phyloP scores from a whole-genome alignment of 2,888 invertebrate species.

The Sarcophaga carnaria region DNA sequence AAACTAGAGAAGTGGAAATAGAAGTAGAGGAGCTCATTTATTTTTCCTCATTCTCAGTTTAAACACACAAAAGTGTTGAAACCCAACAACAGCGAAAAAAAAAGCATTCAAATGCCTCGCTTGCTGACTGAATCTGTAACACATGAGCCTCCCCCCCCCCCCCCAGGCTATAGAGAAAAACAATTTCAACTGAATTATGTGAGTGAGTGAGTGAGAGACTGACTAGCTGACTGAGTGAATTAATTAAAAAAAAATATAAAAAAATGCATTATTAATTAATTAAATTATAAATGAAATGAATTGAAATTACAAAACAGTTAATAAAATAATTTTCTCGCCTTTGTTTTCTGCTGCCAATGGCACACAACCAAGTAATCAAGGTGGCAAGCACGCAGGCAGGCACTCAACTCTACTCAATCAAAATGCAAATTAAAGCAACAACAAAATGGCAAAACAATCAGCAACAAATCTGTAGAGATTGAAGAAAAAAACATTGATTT shows the following conservation, averaged over 20 bases:
- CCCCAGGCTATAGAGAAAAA: too few species aligned
- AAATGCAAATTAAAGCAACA: background rate
- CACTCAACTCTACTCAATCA: background rate
- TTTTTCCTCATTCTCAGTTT: background rate
- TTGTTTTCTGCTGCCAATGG: conserved; percentile 2
- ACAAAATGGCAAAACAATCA: too few species aligned
- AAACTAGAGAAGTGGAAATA: background rate
- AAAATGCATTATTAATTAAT: conserved; percentile 62
- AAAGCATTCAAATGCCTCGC: too few species aligned
- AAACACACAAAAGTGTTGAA: background rate
- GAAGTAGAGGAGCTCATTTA: background rate
- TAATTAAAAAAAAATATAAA: background rate
- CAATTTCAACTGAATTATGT: background rate
- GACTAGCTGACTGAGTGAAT: background rate
- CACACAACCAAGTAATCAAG: background rate
- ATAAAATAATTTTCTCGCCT: conserved; percentile 66
- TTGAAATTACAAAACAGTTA: conserved; percentile 40
- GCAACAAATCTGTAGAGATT: too few species aligned
- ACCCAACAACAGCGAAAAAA: background rate
- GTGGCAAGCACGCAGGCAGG: background rate
- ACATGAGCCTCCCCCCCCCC: background rate
- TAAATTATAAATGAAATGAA: conserved; percentile 47
- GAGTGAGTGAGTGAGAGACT: background rate
- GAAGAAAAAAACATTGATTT: background rate
- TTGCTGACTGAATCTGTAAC: background rate